Evolutionary conservation across 2,797 vertebrate species (phyloP).

Genomic region (Myotis findleyi): DNA sequence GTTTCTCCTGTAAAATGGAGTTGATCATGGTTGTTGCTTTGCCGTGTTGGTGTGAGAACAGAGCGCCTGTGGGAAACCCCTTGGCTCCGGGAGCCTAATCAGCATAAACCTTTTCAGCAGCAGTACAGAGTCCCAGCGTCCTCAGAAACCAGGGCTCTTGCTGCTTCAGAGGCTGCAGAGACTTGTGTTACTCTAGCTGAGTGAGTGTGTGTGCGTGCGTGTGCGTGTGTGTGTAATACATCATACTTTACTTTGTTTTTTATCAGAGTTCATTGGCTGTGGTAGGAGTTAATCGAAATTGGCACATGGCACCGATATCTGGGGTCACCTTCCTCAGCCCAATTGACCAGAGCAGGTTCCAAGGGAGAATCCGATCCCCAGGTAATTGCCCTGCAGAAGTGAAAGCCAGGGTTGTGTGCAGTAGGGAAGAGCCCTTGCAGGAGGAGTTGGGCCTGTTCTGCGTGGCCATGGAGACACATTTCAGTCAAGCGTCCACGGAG

Average conservation of each 20-base stretch:
- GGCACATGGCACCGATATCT: neutral
- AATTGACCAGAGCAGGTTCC: neutral
- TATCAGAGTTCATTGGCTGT: neutral
- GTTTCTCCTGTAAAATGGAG: neutral
- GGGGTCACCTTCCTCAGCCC: neutral
- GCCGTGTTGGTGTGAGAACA: neutral
- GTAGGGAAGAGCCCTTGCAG: neutral
- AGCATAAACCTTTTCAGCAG: neutral
- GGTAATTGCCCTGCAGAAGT: neutral
- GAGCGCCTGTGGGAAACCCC: neutral
- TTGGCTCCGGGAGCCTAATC: neutral
- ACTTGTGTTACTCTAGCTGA: neutral
- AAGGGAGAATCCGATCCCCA: neutral
- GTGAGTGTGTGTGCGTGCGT: no score
- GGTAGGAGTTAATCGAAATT: neutral
- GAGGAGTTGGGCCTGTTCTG: neutral
- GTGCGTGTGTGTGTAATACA: neutral
- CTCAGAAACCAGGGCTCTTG: neutral
- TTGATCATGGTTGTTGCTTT: neutral
- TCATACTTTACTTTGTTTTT: neutral
- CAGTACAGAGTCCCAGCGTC: neutral
- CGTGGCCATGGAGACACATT: neutral
- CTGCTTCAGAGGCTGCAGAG: neutral
- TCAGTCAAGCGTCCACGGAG: neutral
- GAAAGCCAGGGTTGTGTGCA: neutral